A percentile compares a stretch with the other conserved stretches of the same genome.
Conservation (phyloP, 2,113 vertebrate genomes). For the Pachycephala philippinensis region DNA sequence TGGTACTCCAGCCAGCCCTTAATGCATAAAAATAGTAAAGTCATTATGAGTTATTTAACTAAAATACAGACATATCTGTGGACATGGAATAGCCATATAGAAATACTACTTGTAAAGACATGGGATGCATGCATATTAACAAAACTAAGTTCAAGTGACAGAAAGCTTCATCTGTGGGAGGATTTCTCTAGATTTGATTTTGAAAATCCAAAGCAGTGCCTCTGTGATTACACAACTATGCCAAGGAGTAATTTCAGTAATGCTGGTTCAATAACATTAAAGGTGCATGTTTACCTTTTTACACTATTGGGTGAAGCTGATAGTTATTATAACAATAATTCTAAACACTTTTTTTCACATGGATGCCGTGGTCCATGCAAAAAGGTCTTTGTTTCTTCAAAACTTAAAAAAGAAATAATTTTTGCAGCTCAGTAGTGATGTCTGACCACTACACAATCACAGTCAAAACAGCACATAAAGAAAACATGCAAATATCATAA, state of each 20-base stretch:
- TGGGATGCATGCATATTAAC: constrained; percentile 49
- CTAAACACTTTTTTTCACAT: not conserved
- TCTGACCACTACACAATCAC: not conserved
- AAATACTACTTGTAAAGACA: constrained; percentile 46
- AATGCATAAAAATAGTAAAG: constrained; percentile 46
- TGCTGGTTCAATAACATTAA: constrained; percentile 40
- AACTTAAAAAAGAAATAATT: not conserved
- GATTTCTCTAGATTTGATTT: constrained; percentile 15
- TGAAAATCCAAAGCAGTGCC: constrained; percentile 68
- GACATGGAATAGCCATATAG: constrained; percentile 55
- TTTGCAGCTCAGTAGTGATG: not conserved
- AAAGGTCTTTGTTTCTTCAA: not conserved
- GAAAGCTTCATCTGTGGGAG: not conserved
- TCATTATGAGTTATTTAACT: constrained; percentile 37
- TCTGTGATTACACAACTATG: constrained; percentile 60
- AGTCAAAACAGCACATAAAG: not conserved
- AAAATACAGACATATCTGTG: constrained; percentile 30
- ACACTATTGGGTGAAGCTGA: not conserved
- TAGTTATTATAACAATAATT: not conserved
- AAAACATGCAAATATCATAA: not conserved
- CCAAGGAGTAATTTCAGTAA: constrained; percentile 64
- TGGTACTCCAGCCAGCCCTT: constrained; percentile 59
- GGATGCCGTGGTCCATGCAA: not conserved
- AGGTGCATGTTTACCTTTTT: constrained; percentile 50
- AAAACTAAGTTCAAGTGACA: not conserved